Base-by-base conservation (phyloP, 2,797 vertebrate genomes). In the Apogon talboti region DNA sequence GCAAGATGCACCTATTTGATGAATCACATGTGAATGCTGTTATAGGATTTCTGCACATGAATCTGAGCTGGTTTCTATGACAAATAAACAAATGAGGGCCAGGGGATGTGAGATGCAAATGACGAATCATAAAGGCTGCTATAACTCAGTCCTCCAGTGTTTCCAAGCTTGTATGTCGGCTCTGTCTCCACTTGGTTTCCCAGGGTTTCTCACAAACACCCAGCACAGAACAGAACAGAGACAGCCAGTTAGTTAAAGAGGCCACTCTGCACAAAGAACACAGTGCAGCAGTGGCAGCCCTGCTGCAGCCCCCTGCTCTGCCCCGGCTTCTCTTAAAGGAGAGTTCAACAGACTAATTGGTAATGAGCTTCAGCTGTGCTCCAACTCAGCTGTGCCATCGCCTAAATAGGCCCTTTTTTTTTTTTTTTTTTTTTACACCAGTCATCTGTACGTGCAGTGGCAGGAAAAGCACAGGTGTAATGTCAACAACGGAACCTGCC, bases 81-180 rank as follows among this genome's bases (percentile, higher is more conserved):
- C 33, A 10, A 8, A 35, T 35, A 10, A 8, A 35, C 10, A 10
- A 10, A 35, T 2, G 9, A 35, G 9, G 9, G 33, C 7, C 33
- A 35, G 9, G 7, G 33, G 41, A 9, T 7, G 41, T 43, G 41
- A 43, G 41, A 43, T 3, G 41, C 41, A 43, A 43, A 43, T 15
- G 8, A n/a, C 14, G n/a, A 6, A 43, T 43, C 41, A 3, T 8
- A 43, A 14, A 43, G n/a, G 14, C 15, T 43, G 15, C 15, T 43
- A 43, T 43, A 43, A 43, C n/a, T 43, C 41, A 43, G 41, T 43
- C 41, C 41, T 43, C 41, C 15, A 15, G 41, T 43, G 41, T 43
- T 43, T 43, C 41, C 41, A 7, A 43, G 41, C 41, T 15, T 43
- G 7, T 43, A 15, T 9, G 15, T 43, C 41, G 15, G n/a, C 41